Evolutionary conservation across 2,888 invertebrate species (phyloP).

Genomic region (Netelia melanura): DNA sequence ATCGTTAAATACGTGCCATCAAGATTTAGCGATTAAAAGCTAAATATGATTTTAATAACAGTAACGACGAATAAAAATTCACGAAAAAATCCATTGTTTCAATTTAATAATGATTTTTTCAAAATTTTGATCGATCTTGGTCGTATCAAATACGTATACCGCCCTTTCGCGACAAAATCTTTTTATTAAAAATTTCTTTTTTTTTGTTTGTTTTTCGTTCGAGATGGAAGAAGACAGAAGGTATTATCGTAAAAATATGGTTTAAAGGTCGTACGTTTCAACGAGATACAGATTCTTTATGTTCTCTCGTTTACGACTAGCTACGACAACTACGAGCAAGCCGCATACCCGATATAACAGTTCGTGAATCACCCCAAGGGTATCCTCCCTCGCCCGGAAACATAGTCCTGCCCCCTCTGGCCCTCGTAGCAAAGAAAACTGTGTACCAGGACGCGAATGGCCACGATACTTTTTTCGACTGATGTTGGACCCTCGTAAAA

Average conservation of each 20-base stretch:
- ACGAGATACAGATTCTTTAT: conserved; percentile 30
- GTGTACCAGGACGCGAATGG: conserved; percentile 37
- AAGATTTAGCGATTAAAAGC: too few species aligned
- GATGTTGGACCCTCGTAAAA: conserved; percentile 32
- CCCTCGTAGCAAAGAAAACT: conserved; percentile 39
- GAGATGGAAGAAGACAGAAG: background rate
- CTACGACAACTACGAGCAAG: conserved; percentile 7
- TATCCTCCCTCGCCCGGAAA: background rate
- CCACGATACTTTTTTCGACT: conserved; percentile 6
- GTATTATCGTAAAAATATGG: background rate
- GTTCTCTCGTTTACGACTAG: background rate
- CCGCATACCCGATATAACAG: conserved; percentile 31
- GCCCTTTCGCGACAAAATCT: too few species aligned
- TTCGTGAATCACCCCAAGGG: conserved; percentile 46
- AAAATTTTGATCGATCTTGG: background rate
- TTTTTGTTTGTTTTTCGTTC: background rate
- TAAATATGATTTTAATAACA: too few species aligned
- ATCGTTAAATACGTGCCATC: too few species aligned
- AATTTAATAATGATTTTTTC: too few species aligned
- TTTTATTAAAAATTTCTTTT: background rate
- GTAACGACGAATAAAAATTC: too few species aligned
- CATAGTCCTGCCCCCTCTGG: background rate
- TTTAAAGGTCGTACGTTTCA: conserved; percentile 21
- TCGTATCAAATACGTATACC: background rate
- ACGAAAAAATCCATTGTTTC: too few species aligned